phyloP scores from a whole-genome alignment of 2,113 vertebrate genomes.

The Glaucidium brasilianum region DNA sequence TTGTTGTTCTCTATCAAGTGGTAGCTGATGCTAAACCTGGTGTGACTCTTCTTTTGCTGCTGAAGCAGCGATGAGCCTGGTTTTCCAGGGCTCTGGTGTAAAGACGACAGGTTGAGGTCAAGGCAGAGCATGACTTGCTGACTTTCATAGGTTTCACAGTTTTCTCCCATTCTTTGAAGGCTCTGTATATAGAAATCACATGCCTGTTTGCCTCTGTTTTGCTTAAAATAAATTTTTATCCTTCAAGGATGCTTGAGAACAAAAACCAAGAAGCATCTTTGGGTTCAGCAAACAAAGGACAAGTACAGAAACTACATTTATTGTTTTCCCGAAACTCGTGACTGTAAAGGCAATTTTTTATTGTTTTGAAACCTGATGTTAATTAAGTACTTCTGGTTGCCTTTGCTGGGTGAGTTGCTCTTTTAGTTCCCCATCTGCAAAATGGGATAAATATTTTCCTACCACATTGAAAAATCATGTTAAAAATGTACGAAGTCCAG shows the following conservation, averaged over 20 bases:
- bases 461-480: background rate
- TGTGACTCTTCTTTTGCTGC: background rate
- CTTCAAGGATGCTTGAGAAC: background rate
- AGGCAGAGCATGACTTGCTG: background rate
- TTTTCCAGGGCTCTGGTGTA: background rate
- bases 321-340: background rate
- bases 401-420: background rate
- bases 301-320: background rate
- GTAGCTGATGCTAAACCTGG: background rate
- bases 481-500: background rate
- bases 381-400: background rate
- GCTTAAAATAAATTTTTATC: background rate
- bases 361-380: background rate
- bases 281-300: background rate
- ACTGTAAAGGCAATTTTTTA: background rate
- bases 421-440: background rate
- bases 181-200: background rate
- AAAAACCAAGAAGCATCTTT: background rate
- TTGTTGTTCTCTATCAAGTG: rapidly evolving
- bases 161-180: background rate
- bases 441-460: slow-evolving; percentile 5
- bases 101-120: background rate
- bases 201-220: background rate
- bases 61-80: background rate
- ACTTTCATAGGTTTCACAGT: background rate